Percentiles rank a stretch among this genome's conserved stretches.
These are phyloP conservation scores for Diabrotica balteata DNA, from an alignment of 2,888 invertebrate genomes.

Conservation along the genomic window DNA sequence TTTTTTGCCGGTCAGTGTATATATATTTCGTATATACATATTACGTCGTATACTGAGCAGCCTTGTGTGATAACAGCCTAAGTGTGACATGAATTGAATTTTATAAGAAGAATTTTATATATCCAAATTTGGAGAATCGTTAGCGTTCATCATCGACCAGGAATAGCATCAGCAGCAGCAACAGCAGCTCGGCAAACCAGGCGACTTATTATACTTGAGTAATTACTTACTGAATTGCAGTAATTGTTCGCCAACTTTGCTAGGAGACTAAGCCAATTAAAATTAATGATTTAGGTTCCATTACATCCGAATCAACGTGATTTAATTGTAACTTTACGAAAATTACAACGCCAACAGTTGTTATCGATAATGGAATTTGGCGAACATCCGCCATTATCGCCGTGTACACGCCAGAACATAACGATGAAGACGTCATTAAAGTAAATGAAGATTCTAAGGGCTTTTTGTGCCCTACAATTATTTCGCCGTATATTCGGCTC, in stretches of 20 bases:
- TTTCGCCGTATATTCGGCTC: conserved; percentile 10
- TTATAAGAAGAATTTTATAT: too few species aligned
- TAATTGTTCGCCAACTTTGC: conserved; percentile 49
- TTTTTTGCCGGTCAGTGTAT: too few species aligned
- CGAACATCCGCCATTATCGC: conserved; percentile 29
- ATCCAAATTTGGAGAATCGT: conserved; percentile 5
- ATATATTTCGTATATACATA: too few species aligned
- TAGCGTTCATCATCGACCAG: not conserved
- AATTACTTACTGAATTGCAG: conserved; percentile 50
- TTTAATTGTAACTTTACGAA: conserved; percentile 45
- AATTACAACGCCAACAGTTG: conserved; percentile 32
- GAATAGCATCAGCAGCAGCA: not conserved
- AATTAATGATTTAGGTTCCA: conserved; percentile 53
- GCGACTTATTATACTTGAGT: conserved; percentile 45
- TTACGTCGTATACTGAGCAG: too few species aligned
- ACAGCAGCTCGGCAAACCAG: conserved; percentile 14
- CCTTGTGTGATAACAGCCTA: too few species aligned
- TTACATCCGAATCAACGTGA: conserved; percentile 49
- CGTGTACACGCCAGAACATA: conserved; percentile 16
- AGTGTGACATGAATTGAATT: too few species aligned
- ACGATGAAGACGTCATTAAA: conserved; percentile 27
- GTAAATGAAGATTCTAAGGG: conserved; percentile 25
- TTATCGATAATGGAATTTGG: conserved; percentile 32
- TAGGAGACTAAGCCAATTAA: conserved; percentile 52
- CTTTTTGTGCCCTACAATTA: conserved; percentile 26